Percentiles rank a stretch among this genome's conserved stretches.
Evolutionary conservation across 2,888 invertebrate species (phyloP).

Genomic region (Heteromyza rotundicornis): DNA sequence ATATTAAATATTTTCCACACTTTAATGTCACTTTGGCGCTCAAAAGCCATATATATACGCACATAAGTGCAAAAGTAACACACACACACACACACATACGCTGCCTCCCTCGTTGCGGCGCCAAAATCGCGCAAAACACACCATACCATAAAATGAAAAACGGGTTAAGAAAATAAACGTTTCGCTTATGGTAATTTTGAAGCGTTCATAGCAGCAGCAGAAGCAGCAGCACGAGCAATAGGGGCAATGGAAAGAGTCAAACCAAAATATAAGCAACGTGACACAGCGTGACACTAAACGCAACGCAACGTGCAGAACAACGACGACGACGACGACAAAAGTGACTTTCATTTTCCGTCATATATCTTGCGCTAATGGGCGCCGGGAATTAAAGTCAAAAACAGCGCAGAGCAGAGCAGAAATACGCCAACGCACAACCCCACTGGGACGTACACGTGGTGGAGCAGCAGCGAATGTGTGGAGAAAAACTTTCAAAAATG

Average conservation of each 20-base stretch:
- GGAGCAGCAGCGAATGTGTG: neutral
- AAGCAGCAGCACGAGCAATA: too few species aligned
- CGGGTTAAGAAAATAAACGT: constrained; percentile 36
- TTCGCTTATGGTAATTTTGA: constrained; percentile 43
- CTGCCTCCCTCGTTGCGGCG: neutral
- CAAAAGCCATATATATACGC: too few species aligned
- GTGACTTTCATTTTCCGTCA: constrained; percentile 36
- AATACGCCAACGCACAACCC: neutral
- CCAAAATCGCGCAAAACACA: neutral
- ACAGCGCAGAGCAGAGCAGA: neutral
- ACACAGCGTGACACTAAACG: constrained; percentile 48
- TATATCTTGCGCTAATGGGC: constrained; percentile 36
- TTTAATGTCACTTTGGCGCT: constrained; percentile 13
- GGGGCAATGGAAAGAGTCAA: too few species aligned
- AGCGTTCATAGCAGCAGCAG: too few species aligned
- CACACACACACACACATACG: too few species aligned
- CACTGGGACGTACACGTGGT: neutral
- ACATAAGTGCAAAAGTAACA: too few species aligned
- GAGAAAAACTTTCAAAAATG: constrained; percentile 5
- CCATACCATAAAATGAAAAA: constrained; percentile 17
- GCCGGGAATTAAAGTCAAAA: constrained; percentile 32
- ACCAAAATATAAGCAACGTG: constrained; percentile 46
- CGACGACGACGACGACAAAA: constrained; percentile 13
- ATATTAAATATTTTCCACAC: constrained; percentile 22
- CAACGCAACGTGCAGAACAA: constrained; percentile 5